A percentile compares a stretch with the other conserved stretches of the same genome.
phyloP scores from a whole-genome alignment of 2,113 vertebrate genomes.

The Eulacestoma nigropectus region DNA sequence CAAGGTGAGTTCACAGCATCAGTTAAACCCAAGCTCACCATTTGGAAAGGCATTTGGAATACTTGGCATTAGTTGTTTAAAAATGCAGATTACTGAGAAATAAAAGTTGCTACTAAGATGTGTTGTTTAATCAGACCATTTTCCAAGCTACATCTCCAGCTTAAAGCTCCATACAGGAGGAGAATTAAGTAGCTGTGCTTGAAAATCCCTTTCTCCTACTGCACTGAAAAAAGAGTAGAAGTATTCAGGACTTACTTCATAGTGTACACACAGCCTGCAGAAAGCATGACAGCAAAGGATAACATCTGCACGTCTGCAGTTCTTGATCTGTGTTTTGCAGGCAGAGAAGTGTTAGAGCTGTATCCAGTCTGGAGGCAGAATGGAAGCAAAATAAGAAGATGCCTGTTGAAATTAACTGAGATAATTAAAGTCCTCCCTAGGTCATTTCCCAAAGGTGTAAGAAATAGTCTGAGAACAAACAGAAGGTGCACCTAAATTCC shows the following conservation, averaged over 20 bases:
- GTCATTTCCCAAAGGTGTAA: background rate
- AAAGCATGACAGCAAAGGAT: background rate
- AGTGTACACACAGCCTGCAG: background rate
- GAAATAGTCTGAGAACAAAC: background rate
- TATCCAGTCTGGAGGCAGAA: background rate
- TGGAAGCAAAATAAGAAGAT: background rate
- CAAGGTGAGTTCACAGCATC: background rate
- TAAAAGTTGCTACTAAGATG: background rate
- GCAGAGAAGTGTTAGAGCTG: background rate
- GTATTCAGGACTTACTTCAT: background rate
- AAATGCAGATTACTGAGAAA: background rate
- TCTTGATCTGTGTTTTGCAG: background rate
- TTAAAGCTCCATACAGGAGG: fast-evolving
- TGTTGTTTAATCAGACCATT: background rate
- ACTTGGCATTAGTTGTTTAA: background rate
- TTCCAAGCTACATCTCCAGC: background rate
- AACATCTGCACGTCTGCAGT: background rate
- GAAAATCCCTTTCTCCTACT: background rate
- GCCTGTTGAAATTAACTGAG: background rate
- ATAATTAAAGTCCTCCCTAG: background rate
- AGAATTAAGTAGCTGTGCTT: background rate
- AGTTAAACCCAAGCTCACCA: background rate
- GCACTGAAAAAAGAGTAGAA: background rate
- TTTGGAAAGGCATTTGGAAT: background rate
- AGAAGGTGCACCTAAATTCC: background rate